Conservation (phyloP, 2,113 vertebrate genomes). For the Speoplatyrhinus poulsoni region DNA sequence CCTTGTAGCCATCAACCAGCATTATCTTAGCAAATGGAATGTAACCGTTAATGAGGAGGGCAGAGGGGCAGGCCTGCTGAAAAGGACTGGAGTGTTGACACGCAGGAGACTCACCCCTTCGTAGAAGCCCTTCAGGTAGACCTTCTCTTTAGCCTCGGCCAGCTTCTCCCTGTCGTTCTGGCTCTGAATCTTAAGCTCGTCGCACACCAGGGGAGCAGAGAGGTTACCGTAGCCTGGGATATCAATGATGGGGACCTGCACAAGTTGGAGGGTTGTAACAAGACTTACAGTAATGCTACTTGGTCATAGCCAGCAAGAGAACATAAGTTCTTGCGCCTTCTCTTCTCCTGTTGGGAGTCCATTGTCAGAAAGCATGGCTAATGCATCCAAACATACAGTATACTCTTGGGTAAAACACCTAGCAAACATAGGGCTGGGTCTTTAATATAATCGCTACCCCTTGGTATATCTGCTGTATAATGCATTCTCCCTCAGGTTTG, state of each 20-base stretch:
- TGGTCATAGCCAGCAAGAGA: too few species aligned
- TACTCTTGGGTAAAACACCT: too few species aligned
- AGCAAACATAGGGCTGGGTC: too few species aligned
- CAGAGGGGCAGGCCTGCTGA: not conserved
- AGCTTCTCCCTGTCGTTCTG: conserved; percentile 97
- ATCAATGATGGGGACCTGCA: conserved; percentile 91
- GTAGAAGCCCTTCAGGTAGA: conserved; percentile 96
- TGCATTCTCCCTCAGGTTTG: too few species aligned
- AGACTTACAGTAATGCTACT: too few species aligned
- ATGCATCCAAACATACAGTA: too few species aligned
- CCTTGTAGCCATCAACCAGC: conserved; percentile 91
- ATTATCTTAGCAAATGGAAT: conserved; percentile 80
- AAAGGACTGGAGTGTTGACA: not conserved
- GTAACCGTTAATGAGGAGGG: not conserved
- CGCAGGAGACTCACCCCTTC: conserved; percentile 87
- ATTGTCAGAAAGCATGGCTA: too few species aligned
- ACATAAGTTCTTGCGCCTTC: too few species aligned
- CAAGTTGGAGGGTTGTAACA: too few species aligned
- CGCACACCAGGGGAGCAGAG: conserved; percentile 87
- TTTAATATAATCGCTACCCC: too few species aligned
- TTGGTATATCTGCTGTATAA: too few species aligned
- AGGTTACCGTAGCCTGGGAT: conserved; percentile 91
- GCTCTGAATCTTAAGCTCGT: conserved; percentile 96
- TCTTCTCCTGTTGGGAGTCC: too few species aligned
- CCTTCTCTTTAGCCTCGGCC: conserved; percentile 90